phyloP scores from a whole-genome alignment of 2,113 vertebrate species.

The Larimichthys crocea region DNA sequence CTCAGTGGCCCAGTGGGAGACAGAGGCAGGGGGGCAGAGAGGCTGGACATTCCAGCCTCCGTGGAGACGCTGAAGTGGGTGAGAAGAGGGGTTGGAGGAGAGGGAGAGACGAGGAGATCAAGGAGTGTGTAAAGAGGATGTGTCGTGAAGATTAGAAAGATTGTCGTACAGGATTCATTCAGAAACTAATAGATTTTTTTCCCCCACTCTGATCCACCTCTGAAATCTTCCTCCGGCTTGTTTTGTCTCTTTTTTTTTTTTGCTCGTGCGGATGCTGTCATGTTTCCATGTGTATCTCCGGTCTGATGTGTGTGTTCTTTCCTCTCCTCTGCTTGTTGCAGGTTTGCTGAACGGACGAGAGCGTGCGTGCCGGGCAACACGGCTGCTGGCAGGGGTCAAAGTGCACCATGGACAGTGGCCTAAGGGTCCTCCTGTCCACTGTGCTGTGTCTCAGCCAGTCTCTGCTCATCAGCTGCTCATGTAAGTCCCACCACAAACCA shows the following conservation, averaged over 20 bases:
- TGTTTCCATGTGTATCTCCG: not conserved
- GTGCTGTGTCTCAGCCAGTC: slow-evolving; percentile 84
- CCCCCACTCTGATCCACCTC: slow-evolving; percentile 11
- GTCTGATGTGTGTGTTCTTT: slow-evolving; percentile 29
- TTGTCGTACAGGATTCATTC: slow-evolving; percentile 63
- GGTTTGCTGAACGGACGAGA: slow-evolving; percentile 70
- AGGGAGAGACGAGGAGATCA: slow-evolving; percentile 70
- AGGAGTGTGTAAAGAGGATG: slow-evolving; percentile 77
- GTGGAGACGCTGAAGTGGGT: slow-evolving; percentile 65
- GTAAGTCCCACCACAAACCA: slow-evolving; percentile 68
- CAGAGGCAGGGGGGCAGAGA: slow-evolving; percentile 32
- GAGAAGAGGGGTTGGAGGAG: slow-evolving; percentile 65
- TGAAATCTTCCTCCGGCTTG: not conserved
- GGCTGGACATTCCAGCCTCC: slow-evolving; percentile 64
- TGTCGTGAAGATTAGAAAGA: slow-evolving; percentile 74
- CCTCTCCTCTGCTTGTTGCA: slow-evolving; percentile 57
- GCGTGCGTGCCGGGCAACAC: slow-evolving; percentile 56
- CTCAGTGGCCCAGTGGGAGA: slow-evolving; percentile 48
- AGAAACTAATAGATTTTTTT: slow-evolving; percentile 26
- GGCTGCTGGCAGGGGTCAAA: slow-evolving; percentile 76
- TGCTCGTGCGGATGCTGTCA: not conserved
- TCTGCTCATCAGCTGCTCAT: slow-evolving; percentile 80
- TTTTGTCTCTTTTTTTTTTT: not conserved
- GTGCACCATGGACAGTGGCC: slow-evolving; percentile 82
- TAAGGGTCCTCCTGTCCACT: slow-evolving; percentile 84